Percentiles rank a stretch among this genome's conserved stretches.
Conservation (phyloP, 2,113 vertebrate genomes). For the Erinaceus europaeus region DNA sequence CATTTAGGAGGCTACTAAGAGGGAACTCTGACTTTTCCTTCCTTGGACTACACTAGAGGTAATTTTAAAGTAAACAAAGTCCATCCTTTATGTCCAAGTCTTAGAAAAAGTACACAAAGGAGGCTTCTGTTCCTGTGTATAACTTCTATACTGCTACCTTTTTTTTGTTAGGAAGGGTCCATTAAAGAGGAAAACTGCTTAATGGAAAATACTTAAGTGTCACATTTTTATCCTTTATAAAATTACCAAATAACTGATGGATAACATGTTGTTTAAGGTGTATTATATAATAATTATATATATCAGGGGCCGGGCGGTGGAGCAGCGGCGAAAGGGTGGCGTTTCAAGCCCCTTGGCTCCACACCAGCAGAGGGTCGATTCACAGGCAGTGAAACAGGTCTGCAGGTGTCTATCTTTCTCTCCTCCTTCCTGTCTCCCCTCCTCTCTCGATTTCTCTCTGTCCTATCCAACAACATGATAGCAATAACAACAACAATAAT, state of each 20-base stretch:
- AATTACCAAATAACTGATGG: not conserved
- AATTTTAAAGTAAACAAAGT: conserved; percentile 4
- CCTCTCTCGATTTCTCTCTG: too few species aligned
- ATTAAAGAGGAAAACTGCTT: not conserved
- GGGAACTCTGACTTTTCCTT: not conserved
- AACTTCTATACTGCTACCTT: not conserved
- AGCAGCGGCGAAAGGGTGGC: too few species aligned
- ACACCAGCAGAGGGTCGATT: too few species aligned
- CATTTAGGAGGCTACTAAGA: not conserved
- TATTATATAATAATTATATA: not conserved
- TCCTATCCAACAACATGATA: too few species aligned
- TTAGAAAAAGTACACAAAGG: not conserved
- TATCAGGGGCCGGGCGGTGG: too few species aligned
- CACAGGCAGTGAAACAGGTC: too few species aligned
- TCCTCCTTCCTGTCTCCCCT: too few species aligned
- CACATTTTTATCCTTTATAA: not conserved
- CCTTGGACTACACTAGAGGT: not conserved
- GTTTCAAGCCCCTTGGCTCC: too few species aligned
- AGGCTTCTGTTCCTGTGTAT: not conserved
- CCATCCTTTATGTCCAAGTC: not conserved
- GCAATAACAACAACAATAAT: too few species aligned
- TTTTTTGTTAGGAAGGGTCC: not conserved
- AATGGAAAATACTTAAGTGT: not conserved
- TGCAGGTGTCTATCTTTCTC: too few species aligned
- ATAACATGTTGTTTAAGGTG: not conserved